Conservation (phyloP, 2,888 invertebrate genomes). For the Ormyrus pomaceus region DNA sequence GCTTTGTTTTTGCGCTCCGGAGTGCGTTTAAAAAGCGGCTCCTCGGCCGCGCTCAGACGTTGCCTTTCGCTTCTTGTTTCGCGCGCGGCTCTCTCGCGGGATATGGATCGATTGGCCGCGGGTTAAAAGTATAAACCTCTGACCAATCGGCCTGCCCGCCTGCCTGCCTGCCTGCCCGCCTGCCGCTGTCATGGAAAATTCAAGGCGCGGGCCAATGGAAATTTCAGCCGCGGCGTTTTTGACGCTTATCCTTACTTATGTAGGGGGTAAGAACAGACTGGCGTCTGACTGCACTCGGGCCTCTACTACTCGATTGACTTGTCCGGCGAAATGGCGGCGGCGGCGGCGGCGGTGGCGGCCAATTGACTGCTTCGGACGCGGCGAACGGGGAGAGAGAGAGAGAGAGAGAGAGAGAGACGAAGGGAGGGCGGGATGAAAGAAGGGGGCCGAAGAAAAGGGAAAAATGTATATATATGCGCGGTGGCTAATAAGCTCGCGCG, state of each 20-base stretch:
- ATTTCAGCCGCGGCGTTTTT: conserved; percentile 23
- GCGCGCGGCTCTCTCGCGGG: neutral
- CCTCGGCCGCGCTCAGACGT: neutral
- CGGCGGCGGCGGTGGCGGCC: conserved; percentile 11
- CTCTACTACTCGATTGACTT: conserved; percentile 30
- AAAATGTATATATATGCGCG: conserved; percentile 25
- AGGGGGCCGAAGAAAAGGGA: conserved; percentile 2
- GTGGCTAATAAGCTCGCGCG: neutral
- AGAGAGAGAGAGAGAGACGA: conserved; percentile 12
- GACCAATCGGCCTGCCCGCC: neutral
- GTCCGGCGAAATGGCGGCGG: conserved; percentile 25
- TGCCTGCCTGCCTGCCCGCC: neutral
- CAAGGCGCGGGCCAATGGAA: conserved; percentile 24
- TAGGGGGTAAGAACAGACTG: neutral
- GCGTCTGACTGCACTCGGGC: conserved; percentile 18
- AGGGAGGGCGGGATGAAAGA: neutral
- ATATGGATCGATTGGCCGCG: neutral
- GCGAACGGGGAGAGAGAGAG: neutral
- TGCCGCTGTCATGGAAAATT: conserved; percentile 29
- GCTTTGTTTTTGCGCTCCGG: neutral
- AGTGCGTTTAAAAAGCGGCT: neutral
- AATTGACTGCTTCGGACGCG: conserved; percentile 9
- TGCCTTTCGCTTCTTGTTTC: conserved; percentile 2
- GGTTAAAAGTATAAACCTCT: conserved; percentile 18
- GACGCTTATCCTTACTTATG: neutral